Conservation (phyloP, 2,113 vertebrate species). For the Macquaria australasica region DNA sequence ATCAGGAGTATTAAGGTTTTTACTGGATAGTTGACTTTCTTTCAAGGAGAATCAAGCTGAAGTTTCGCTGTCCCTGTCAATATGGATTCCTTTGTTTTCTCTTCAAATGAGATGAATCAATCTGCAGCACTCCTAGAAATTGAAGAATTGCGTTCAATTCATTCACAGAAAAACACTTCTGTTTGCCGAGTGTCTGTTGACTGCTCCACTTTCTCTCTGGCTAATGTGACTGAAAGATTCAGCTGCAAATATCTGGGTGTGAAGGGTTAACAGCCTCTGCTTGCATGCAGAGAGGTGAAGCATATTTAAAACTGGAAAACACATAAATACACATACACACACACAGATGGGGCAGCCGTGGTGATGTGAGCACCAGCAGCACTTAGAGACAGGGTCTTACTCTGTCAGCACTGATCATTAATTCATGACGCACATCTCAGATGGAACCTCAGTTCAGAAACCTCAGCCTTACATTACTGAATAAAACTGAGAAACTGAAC, state of each 20-base stretch:
- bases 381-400: conserved; percentile 72
- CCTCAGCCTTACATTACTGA: conserved; percentile 30
- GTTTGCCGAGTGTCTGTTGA: not conserved
- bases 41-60: not conserved
- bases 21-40: not conserved
- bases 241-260: not conserved
- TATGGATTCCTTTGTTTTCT: not conserved
- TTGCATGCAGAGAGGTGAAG: conserved; percentile 37
- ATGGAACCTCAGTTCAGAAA: conserved; percentile 59
- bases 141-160: not conserved
- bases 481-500: conserved; percentile 1
- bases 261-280: not conserved
- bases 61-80: not conserved
- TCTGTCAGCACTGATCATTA: conserved; percentile 80
- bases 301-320: conserved; percentile 25
- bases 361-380: conserved; percentile 60
- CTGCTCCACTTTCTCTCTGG: not conserved
- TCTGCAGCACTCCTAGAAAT: not conserved
- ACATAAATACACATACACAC: conserved; percentile 4
- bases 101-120: not conserved
- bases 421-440: conserved; percentile 72
- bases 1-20: not conserved
- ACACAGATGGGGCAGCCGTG: conserved; percentile 20
- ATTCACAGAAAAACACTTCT: not conserved
- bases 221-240: not conserved